Conservation (phyloP, 2,888 invertebrate species). For the Epirrhoe alternata region DNA sequence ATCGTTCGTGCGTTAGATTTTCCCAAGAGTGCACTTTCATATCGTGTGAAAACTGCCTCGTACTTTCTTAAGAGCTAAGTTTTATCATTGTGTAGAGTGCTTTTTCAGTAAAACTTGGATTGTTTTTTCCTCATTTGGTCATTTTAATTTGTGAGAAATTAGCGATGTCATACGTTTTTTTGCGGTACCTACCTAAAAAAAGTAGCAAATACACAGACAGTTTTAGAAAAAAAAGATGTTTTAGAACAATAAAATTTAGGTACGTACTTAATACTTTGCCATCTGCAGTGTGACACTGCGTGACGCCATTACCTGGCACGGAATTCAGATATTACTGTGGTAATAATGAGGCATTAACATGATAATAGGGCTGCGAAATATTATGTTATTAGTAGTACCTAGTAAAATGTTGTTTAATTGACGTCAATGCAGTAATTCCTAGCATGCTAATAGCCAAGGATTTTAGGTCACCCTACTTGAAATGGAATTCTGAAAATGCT, state of each 20-base stretch:
- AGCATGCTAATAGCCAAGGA: constrained; percentile 9
- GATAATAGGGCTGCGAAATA: constrained; percentile 7
- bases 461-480: constrained; percentile 9
- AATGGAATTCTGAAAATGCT: constrained; percentile 20
- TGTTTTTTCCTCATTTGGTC: too few relatives aligned
- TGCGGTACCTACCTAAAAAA: not conserved
- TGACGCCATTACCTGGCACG: constrained; percentile 5
- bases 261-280: too few relatives aligned
- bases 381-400: not conserved
- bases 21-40: not conserved
- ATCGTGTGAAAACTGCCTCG: not conserved
- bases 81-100: too few relatives aligned
- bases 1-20: not conserved
- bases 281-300: not conserved
- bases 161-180: not conserved
- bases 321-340: constrained; percentile 21
- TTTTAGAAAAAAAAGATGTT: too few relatives aligned
- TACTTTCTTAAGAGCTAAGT: not conserved
- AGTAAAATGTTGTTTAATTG: constrained; percentile 9
- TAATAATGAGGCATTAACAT: constrained; percentile 19
- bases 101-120: too few relatives aligned
- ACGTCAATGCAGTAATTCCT: constrained; percentile 28
- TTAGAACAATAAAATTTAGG: too few relatives aligned
- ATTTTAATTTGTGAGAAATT: too few relatives aligned
- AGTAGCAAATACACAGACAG: not conserved